A percentile compares a stretch with the other conserved stretches of the same genome.
Evolutionary conservation across 2,888 invertebrate species (phyloP).

Genomic region (Esperia sulphurella): DNA sequence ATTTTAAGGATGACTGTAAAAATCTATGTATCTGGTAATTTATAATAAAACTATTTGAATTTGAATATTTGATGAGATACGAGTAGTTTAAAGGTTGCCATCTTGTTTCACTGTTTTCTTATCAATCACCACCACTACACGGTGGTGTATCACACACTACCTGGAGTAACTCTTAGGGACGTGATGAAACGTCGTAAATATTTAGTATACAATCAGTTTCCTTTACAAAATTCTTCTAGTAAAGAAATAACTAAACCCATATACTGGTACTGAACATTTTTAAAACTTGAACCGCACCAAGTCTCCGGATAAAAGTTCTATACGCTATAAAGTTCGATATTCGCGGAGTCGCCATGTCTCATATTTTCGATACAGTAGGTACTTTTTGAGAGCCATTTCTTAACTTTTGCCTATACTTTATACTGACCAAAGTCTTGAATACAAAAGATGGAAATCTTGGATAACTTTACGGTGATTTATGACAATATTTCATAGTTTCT

Average conservation of each 20-base stretch:
- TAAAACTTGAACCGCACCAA: constrained; percentile 11
- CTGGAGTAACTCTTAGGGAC: too few relatives aligned
- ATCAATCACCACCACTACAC: too few relatives aligned
- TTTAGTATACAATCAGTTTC: not conserved
- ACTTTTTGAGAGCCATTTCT: constrained; percentile 46
- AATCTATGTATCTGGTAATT: too few relatives aligned
- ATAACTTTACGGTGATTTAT: constrained; percentile 39
- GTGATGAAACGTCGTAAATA: too few relatives aligned
- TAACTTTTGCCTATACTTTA: constrained; percentile 39
- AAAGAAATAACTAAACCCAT: constrained; percentile 1
- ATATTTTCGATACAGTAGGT: constrained; percentile 56
- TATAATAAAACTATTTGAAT: too few relatives aligned
- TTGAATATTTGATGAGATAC: too few relatives aligned
- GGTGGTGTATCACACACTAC: too few relatives aligned
- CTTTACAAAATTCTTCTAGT: not conserved
- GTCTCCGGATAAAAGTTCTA: constrained; percentile 28
- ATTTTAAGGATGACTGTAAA: too few relatives aligned
- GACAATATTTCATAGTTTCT: constrained; percentile 14
- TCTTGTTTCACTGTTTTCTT: too few relatives aligned
- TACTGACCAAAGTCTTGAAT: constrained; percentile 40
- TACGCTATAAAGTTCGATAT: constrained; percentile 28
- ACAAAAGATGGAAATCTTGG: constrained; percentile 35
- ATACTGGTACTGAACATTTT: constrained; percentile 1
- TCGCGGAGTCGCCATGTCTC: constrained; percentile 32
- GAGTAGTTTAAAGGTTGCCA: too few relatives aligned